Base-by-base conservation (phyloP, 2,797 vertebrate species). In the Gymnoscopelus microlampas region DNA sequence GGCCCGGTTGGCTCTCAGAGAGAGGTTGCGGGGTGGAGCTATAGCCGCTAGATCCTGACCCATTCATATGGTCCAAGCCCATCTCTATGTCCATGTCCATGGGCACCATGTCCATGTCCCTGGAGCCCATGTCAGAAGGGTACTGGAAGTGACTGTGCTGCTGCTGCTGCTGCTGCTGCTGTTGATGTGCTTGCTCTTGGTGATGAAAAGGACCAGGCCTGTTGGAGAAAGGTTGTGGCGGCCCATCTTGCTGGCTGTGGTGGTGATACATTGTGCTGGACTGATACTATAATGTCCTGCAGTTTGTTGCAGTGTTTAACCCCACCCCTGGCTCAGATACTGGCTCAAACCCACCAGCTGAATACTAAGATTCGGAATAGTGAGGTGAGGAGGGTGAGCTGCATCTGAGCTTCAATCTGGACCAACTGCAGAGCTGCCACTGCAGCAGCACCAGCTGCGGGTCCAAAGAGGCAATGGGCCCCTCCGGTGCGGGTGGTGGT, bases 341-440 rank as follows among this genome's bases (percentile, higher is more conserved):
- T 19, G 19, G 19, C 19, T 19, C 19, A 19, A 1, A 10, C 39
- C 39, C 78, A 86, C 91, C 91, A 92, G 58, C 81, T 77, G 92
- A 89, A 84, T 71, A 62, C 63, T 82, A 74, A 90, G 66, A 89
- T 91, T 94, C 82, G 90, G 93, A 60, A 93, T 77, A 8, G 93
- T 89, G 77, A 81, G 91, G 57, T 89, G 91, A 84, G 85, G 85
- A 79, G 92, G 83, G 94, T 93, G 90, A 94, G 92, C 68, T 88
- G 94, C 19, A 93, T 93, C 88, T 93, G 76, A 77, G 73, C 84
- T 66, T 89, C 90, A 90, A 95, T 92, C 78, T 95, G 94, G 83
- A 94, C 94, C 88, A 96, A 90, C 89, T 91, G 90, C 58, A 96
- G 95, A 92, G 94, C 93, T 92, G 94, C 77, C 39, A 72, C 68